A percentile compares a stretch with the other conserved stretches of the same genome.
Evolutionary conservation across 2,797 vertebrate genomes (phyloP).

Genomic region (Lepilemur ruficaudatus): DNA sequence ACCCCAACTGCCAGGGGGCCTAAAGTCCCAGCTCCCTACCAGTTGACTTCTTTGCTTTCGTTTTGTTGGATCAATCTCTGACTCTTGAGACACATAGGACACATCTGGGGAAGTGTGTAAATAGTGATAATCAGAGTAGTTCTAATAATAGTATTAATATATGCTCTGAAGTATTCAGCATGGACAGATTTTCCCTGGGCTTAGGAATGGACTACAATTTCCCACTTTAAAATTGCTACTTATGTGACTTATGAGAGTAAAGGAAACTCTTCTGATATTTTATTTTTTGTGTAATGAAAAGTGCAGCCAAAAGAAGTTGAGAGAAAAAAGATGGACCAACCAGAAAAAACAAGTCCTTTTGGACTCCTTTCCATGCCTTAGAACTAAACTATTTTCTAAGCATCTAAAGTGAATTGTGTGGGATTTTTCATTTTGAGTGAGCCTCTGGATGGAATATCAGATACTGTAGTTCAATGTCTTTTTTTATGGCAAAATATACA

Average conservation of each 20-base stretch:
- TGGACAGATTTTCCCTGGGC: not conserved
- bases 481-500: not conserved
- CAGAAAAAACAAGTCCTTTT: not conserved
- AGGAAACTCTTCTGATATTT: not conserved
- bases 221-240: constrained; percentile 18
- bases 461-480: not conserved
- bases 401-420: not conserved
- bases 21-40: not conserved
- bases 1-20: not conserved
- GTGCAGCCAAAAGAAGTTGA: not conserved
- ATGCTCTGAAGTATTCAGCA: not conserved
- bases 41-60: not conserved
- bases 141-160: not conserved
- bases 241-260: not conserved
- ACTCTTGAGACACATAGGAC: not conserved
- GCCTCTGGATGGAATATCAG: not conserved
- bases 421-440: not conserved
- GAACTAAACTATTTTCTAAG: not conserved
- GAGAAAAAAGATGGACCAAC: not conserved
- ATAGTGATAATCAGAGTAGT: not conserved
- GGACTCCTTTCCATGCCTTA: not conserved
- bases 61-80: not conserved
- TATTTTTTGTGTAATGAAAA: not conserved
- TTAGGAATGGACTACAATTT: not conserved
- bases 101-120: not conserved